These are phyloP conservation scores for Ostrea denselamellosa DNA, from an alignment of 1,140 invertebrate species.

Conservation along the genomic window DNA sequence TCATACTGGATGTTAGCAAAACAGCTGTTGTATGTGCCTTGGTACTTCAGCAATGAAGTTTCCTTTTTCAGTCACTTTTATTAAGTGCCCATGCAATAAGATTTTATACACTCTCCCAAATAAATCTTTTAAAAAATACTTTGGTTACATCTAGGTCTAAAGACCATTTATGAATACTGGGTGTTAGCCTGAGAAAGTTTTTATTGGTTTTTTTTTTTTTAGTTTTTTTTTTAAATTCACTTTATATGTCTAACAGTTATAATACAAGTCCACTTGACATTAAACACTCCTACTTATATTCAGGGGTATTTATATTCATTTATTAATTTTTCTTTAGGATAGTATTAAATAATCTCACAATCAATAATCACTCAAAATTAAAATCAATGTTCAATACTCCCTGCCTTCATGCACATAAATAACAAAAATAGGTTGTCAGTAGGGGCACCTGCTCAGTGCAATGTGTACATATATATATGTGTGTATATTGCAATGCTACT, in stretches of 20 bases:
- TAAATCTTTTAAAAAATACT: neutral
- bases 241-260: no score
- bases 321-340: no score
- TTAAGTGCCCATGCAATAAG: neutral
- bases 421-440: neutral
- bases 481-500: neutral
- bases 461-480: neutral
- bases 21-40: neutral
- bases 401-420: neutral
- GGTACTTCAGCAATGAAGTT: neutral
- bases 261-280: no score
- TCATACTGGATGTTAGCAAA: neutral
- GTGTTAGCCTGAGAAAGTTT: no score
- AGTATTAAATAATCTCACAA: no score
- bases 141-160: no score
- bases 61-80: neutral
- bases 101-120: neutral
- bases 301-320: no score
- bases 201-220: no score
- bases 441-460: conserved; percentile 8
- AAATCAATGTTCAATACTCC: neutral
- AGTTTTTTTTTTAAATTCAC: no score
- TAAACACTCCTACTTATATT: no score
- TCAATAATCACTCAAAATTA: no score
- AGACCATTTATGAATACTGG: no score